A percentile compares a stretch with the other conserved stretches of the same genome.
Conservation (phyloP, 2,797 vertebrate species). For the Chrysocyon brachyurus region DNA sequence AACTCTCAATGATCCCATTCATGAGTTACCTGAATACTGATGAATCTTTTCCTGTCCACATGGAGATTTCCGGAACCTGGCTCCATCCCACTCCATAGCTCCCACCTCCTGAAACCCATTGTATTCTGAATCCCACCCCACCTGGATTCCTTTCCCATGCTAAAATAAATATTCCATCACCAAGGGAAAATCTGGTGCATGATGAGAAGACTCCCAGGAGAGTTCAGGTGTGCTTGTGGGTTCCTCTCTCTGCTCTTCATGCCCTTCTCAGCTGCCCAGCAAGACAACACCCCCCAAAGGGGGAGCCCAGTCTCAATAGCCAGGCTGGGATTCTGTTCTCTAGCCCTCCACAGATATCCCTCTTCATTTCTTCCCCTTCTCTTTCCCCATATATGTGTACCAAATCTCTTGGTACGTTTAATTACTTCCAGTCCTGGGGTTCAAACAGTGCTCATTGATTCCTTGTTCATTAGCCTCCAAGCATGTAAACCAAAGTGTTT, state of each 20-base stretch:
- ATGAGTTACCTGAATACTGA: not conserved
- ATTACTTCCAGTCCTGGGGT: not conserved
- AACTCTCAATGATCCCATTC: not conserved
- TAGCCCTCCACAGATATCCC: not conserved
- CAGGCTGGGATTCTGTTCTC: not conserved
- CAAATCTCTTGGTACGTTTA: not conserved
- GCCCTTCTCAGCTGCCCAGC: not conserved
- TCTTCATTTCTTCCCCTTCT: conserved; percentile 36
- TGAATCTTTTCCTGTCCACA: not conserved
- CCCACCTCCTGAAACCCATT: not conserved
- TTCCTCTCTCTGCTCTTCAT: not conserved
- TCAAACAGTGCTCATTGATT: not conserved
- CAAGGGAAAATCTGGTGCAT: not conserved
- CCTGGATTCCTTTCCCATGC: not conserved
- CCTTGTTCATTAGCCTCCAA: not conserved
- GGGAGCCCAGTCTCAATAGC: not conserved
- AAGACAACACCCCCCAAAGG: not conserved
- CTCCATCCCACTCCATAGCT: not conserved
- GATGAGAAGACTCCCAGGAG: not conserved
- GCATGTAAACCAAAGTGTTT: not conserved
- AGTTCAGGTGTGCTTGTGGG: not conserved
- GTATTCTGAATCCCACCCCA: not conserved
- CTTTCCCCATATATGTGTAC: not conserved
- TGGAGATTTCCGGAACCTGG: not conserved
- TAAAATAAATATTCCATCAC: not conserved